Conservation (phyloP, 53 echinoderm and acorn worm genomes). For the Stichopus horrens region DNA sequence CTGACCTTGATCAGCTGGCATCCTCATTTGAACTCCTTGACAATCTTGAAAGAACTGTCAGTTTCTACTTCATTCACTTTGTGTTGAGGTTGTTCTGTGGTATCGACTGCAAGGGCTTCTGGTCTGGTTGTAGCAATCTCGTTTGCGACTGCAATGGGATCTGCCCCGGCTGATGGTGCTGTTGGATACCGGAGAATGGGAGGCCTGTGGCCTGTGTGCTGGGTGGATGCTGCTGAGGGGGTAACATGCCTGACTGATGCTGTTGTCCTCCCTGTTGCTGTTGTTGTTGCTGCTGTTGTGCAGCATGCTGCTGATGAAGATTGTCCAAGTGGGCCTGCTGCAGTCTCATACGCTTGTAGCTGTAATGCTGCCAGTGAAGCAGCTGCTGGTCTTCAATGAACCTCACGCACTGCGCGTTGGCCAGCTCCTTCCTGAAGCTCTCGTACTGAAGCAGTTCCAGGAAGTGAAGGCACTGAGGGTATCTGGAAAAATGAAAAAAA, state of each 20-base stretch:
- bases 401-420: slow-evolving; percentile 92
- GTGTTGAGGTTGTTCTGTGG: slow-evolving; percentile 73
- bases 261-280: slow-evolving; percentile 25
- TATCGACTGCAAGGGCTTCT: slow-evolving; percentile 62
- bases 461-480: slow-evolving; percentile 95
- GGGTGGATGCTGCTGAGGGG: slow-evolving; percentile 41
- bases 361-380: slow-evolving; percentile 97
- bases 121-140: slow-evolving; percentile 47
- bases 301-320: slow-evolving; percentile 70
- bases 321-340: slow-evolving; percentile 78
- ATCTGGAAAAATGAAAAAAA: slow-evolving; percentile 49
- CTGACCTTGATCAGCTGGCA: background rate
- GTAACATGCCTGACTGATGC: slow-evolving; percentile 8
- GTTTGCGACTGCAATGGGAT: background rate
- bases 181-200: slow-evolving; percentile 17
- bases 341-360: slow-evolving; percentile 85
- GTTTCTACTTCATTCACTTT: slow-evolving; percentile 47
- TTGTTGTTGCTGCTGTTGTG: slow-evolving; percentile 59
- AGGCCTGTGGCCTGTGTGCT: slow-evolving; percentile 5
- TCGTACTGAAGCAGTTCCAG: slow-evolving; percentile 97
- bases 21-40: background rate
- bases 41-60: background rate
- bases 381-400: slow-evolving; percentile 98
- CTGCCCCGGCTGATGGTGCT: slow-evolving; percentile 9
- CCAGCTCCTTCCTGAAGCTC: slow-evolving; percentile 89